Percentiles rank a stretch among this genome's conserved stretches.
Conservation (phyloP, 2,888 invertebrate species). For the Drosophila affinis region DNA sequence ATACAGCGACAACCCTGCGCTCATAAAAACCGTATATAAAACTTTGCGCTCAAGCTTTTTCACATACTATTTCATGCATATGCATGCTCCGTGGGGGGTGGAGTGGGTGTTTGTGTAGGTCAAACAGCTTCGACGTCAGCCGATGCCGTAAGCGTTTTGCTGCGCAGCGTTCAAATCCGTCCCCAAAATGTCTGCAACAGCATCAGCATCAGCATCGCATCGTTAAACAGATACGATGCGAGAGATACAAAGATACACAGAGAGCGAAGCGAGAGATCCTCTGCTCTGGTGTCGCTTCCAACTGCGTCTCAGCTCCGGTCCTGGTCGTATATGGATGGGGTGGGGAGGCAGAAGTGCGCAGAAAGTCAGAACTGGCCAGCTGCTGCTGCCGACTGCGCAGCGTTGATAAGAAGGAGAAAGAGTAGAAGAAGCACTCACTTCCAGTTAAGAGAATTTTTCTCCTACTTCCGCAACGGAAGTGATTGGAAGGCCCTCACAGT, state of each 20-base stretch:
- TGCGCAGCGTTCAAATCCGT: slow-evolving; percentile 15
- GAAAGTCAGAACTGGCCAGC: slow-evolving; percentile 32
- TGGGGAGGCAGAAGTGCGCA: slow-evolving; percentile 26
- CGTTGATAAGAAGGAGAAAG: slow-evolving; percentile 52
- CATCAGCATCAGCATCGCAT: slow-evolving; percentile 7
- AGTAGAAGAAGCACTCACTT: slow-evolving; percentile 24
- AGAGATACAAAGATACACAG: no score
- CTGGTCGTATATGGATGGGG: not conserved
- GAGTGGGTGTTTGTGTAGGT: slow-evolving; percentile 37
- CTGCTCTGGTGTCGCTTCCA: slow-evolving; percentile 21
- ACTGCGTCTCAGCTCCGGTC: not conserved
- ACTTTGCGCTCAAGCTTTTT: slow-evolving; percentile 52
- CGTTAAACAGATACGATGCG: not conserved
- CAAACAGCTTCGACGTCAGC: slow-evolving; percentile 30
- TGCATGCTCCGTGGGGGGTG: not conserved
- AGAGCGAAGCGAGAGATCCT: slow-evolving; percentile 8
- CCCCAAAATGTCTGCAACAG: slow-evolving; percentile 37
- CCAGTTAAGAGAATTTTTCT: slow-evolving; percentile 25
- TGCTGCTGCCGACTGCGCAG: slow-evolving; percentile 59
- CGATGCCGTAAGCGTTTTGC: slow-evolving; percentile 13
- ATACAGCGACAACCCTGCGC: slow-evolving; percentile 18
- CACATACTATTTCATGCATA: slow-evolving; percentile 15
- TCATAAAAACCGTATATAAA: slow-evolving; percentile 41
- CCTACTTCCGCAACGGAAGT: slow-evolving; percentile 58
- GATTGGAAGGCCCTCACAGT: slow-evolving; percentile 48